Percentiles rank a stretch among this genome's conserved stretches.
These are phyloP conservation scores for Plagodis pulveraria DNA, from an alignment of 2,888 invertebrate genomes.

Conservation along the genomic window DNA sequence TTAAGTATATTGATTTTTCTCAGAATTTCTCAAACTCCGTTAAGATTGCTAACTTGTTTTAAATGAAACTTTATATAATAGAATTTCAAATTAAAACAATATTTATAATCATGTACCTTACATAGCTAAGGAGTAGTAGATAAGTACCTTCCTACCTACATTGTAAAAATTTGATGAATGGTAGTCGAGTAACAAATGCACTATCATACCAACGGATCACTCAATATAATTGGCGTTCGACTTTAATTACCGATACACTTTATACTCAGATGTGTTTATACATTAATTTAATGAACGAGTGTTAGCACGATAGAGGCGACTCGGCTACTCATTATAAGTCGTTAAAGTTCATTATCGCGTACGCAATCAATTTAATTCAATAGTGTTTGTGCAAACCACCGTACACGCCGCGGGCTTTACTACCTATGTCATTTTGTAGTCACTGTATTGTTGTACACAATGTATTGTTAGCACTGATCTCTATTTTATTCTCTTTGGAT, in stretches of 20 bases:
- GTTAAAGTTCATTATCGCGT: slow-evolving; percentile 64
- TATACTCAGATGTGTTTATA: slow-evolving; percentile 59
- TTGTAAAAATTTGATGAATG: too few species aligned
- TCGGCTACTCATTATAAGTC: slow-evolving; percentile 55
- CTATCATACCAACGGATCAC: not conserved
- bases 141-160: too few species aligned
- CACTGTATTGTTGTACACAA: slow-evolving; percentile 19
- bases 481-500: too few species aligned
- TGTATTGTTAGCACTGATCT: slow-evolving; percentile 16
- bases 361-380: slow-evolving; percentile 69
- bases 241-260: slow-evolving; percentile 41
- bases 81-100: too few species aligned
- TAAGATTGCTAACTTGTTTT: too few species aligned
- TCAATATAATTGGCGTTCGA: not conserved
- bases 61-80: too few species aligned
- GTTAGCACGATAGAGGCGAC: slow-evolving; percentile 32
- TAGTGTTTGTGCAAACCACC: slow-evolving; percentile 61
- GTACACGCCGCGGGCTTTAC: slow-evolving; percentile 32
- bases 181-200: not conserved
- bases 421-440: slow-evolving; percentile 42
- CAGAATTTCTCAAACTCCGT: too few species aligned
- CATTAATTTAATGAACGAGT: slow-evolving; percentile 63
- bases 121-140: too few species aligned
- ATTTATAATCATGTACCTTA: too few species aligned
- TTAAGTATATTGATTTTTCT: too few species aligned